Conservation (phyloP, 1,140 invertebrate species). For the Aphelinus atriplicis region DNA sequence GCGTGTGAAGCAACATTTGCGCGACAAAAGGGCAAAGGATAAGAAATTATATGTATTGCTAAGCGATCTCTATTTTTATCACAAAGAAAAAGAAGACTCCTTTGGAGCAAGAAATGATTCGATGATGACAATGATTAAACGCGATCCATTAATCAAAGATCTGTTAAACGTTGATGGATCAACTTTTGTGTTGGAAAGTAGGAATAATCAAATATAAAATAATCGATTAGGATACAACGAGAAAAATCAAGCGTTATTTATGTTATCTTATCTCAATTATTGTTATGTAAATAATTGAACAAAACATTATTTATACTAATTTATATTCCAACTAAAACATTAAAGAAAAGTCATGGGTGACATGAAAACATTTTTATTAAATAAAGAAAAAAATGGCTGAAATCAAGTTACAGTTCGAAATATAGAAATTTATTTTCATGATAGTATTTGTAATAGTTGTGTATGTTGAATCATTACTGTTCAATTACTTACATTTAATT, state of each 20-base stretch:
- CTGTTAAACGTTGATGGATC: constrained; percentile 22
- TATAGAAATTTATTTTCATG: constrained; percentile 24
- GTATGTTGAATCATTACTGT: constrained; percentile 32
- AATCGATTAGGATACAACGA: constrained; percentile 34
- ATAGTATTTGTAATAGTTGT: constrained; percentile 23
- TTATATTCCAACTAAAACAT: constrained; percentile 16
- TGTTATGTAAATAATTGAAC: constrained; percentile 38
- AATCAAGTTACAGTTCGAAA: constrained; percentile 24
- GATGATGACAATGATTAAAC: constrained; percentile 5
- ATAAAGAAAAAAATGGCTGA: constrained; percentile 9
- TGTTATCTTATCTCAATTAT: constrained; percentile 28
- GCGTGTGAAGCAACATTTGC: constrained; percentile 24
- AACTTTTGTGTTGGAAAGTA: constrained; percentile 24
- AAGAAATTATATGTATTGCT: constrained; percentile 39
- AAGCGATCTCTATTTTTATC: constrained; percentile 45
- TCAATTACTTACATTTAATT: constrained; percentile 37
- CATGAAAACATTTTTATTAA: constrained; percentile 6
- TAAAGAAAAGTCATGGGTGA: constrained; percentile 12
- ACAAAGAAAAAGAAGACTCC: constrained; percentile 27
- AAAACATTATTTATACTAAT: constrained; percentile 18
- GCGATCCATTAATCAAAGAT: constrained; percentile 13
- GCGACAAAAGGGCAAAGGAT: constrained; percentile 22
- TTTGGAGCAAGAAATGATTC: constrained; percentile 34
- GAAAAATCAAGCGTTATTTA: constrained; percentile 34
- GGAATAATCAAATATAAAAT: constrained; percentile 30